These are phyloP conservation scores for Acanthurus tractus DNA, from an alignment of 2,797 vertebrate genomes.

Conservation along the genomic window DNA sequence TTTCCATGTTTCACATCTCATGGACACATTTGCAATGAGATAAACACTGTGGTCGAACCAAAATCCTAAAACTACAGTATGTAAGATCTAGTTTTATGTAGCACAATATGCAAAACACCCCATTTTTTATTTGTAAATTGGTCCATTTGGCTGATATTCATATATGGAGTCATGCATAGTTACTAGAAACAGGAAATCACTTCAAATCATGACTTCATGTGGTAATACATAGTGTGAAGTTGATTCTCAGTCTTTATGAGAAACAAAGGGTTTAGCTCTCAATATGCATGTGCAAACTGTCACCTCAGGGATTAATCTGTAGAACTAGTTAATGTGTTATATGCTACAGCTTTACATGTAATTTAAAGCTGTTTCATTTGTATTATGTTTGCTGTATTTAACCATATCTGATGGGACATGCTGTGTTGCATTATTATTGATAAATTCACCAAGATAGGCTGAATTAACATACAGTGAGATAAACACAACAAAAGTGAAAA, in stretches of 20 bases:
- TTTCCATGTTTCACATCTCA: neutral
- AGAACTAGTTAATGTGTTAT: too few relatives aligned
- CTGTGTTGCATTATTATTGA: neutral
- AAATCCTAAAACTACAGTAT: neutral
- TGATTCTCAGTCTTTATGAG: neutral
- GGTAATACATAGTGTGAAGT: neutral
- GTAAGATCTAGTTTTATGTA: neutral
- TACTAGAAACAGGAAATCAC: neutral
- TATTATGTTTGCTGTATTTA: neutral
- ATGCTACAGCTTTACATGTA: neutral
- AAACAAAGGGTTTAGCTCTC: neutral
- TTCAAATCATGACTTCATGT: neutral
- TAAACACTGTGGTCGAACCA: neutral
- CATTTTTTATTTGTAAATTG: neutral
- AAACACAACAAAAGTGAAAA: too few relatives aligned
- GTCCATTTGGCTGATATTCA: constrained; percentile 11
- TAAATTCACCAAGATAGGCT: neutral
- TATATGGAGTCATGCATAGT: neutral
- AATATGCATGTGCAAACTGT: neutral
- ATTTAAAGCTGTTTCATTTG: neutral
- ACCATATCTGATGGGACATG: neutral
- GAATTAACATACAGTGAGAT: neutral
- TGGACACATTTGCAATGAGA: neutral
- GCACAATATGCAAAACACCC: constrained; percentile 3
- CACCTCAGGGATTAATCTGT: neutral